phyloP scores from a whole-genome alignment of 1,140 invertebrate genomes.

The Limonius californicus region DNA sequence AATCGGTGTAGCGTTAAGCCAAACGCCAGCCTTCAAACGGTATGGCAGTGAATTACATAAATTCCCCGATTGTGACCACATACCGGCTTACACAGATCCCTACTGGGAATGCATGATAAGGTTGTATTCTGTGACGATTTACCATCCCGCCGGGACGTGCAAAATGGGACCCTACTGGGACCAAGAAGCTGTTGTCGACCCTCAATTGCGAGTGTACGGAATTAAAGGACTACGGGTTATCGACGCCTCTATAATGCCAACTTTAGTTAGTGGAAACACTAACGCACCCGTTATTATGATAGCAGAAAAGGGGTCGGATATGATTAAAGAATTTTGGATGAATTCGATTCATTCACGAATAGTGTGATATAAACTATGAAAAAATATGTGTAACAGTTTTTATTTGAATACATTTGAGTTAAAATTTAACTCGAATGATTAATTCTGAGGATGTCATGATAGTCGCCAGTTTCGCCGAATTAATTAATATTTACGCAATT shows the following conservation, averaged over 20 bases:
- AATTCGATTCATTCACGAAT: constrained; percentile 32
- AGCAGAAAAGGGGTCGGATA: constrained; percentile 76
- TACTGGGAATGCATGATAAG: constrained; percentile 84
- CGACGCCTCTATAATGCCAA: constrained; percentile 85
- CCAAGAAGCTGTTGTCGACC: constrained; percentile 81
- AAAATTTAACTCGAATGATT: too few relatives aligned
- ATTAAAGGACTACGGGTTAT: constrained; percentile 74
- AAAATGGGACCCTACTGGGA: constrained; percentile 91
- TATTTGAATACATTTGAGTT: too few relatives aligned
- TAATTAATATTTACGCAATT: too few relatives aligned
- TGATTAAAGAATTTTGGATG: constrained; percentile 79
- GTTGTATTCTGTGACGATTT: constrained; percentile 74
- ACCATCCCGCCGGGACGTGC: constrained; percentile 85
- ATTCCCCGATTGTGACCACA: constrained; percentile 67
- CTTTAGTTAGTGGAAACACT: constrained; percentile 76
- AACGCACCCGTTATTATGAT: constrained; percentile 84
- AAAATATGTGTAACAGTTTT: too few relatives aligned
- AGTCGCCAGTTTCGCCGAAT: too few relatives aligned
- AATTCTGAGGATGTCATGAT: too few relatives aligned
- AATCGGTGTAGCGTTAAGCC: constrained; percentile 68
- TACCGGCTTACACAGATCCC: constrained; percentile 63
- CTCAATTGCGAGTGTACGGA: constrained; percentile 74
- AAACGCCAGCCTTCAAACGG: constrained; percentile 65
- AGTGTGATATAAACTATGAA: too few relatives aligned
- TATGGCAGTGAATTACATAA: constrained; percentile 67